phyloP scores from a whole-genome alignment of 2,113 vertebrate species.

The Etia nguti region DNA sequence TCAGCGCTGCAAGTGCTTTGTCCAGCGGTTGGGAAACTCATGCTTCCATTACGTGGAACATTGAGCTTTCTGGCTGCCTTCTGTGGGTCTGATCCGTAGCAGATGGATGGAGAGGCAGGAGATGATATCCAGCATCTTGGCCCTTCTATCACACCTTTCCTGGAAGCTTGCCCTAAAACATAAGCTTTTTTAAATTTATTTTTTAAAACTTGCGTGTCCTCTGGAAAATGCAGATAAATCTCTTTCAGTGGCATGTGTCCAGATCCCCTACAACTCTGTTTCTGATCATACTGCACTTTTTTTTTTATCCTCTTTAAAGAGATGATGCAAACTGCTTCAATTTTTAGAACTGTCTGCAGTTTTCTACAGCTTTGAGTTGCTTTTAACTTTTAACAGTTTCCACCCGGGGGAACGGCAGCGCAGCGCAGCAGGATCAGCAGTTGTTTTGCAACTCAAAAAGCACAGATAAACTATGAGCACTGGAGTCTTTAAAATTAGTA shows the following conservation, averaged over 20 bases:
- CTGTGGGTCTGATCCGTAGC: background rate
- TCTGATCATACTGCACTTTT: background rate
- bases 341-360: background rate
- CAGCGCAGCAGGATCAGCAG: background rate
- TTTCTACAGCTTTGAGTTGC: background rate
- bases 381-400: constrained; percentile 2
- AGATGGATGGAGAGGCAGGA: constrained; percentile 15
- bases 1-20: constrained; percentile 48
- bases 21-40: constrained; percentile 41
- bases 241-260: background rate
- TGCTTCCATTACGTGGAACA: constrained; percentile 47
- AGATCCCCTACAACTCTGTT: background rate
- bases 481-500: background rate
- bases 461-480: background rate
- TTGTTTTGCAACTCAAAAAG: background rate
- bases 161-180: background rate
- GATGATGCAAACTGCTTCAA: constrained; percentile 15
- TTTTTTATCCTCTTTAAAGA: background rate
- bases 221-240: background rate
- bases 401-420: background rate
- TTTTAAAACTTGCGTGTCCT: background rate
- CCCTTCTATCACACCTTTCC: background rate
- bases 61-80: constrained; percentile 16
- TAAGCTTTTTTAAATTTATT: background rate
- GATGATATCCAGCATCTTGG: background rate